phyloP scores from a whole-genome alignment of 2,888 invertebrate genomes.

The Hirtodrosophila cameraria region DNA sequence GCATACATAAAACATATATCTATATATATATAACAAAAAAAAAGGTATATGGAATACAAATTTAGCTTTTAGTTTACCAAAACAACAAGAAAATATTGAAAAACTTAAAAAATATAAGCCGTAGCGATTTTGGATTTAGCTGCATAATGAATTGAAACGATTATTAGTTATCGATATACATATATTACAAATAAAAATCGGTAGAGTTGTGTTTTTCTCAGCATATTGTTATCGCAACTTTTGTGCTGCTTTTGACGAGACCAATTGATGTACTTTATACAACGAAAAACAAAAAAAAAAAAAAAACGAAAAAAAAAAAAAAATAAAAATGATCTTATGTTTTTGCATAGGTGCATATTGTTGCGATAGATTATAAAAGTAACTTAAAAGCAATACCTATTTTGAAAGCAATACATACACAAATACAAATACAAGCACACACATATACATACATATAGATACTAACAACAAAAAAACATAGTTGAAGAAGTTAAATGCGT shows the following conservation, averaged over 20 bases:
- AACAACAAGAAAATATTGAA: constrained; percentile 21
- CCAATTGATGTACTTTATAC: constrained; percentile 80
- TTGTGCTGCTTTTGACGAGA: constrained; percentile 79
- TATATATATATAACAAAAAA: constrained; percentile 37
- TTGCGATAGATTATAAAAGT: constrained; percentile 56
- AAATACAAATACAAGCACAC: constrained; percentile 38
- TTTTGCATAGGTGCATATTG: constrained; percentile 76
- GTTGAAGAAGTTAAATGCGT: constrained; percentile 62
- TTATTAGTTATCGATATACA: constrained; percentile 70
- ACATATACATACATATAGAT: constrained; percentile 26
- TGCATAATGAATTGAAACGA: constrained; percentile 71
- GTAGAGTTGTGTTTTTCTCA: constrained; percentile 75
- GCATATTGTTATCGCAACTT: constrained; percentile 76
- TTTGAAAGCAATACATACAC: constrained; percentile 40
- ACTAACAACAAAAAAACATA: constrained; percentile 46
- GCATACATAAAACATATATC: constrained; percentile 32
- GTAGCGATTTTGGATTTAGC: constrained; percentile 76
- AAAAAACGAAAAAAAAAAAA: constrained; percentile 7
- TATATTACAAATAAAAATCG: constrained; percentile 44
- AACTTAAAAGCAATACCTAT: constrained; percentile 59
- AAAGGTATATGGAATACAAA: constrained; percentile 31
- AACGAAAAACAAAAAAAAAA: constrained; percentile 54
- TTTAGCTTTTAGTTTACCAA: constrained; percentile 58
- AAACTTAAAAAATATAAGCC: constrained; percentile 42
- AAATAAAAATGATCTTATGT: constrained; percentile 69